These are phyloP conservation scores for Myotis findleyi DNA, from an alignment of 2,797 vertebrate species.

Conservation along the genomic window DNA sequence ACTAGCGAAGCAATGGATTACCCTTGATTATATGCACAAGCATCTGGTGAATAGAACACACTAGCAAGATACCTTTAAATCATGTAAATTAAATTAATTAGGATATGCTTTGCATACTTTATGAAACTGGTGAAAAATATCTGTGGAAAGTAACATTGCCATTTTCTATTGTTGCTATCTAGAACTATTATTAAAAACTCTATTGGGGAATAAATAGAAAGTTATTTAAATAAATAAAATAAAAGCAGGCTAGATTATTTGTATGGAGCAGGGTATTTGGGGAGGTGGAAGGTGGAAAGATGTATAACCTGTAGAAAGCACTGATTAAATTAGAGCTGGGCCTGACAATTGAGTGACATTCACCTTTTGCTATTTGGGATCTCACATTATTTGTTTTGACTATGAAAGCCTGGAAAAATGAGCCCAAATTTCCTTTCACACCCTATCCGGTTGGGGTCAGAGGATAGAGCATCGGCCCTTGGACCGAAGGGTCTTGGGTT, in stretches of 20 bases:
- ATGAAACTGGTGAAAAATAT: constrained; percentile 53
- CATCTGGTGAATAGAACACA: constrained; percentile 86
- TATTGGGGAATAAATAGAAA: constrained; percentile 15
- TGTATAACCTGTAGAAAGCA: not conserved
- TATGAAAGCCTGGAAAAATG: not conserved
- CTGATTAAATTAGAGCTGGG: not conserved
- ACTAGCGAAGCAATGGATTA: constrained; percentile 85
- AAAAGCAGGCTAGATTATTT: not conserved
- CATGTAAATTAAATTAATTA: constrained; percentile 80
- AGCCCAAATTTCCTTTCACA: not conserved
- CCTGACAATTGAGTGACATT: not conserved
- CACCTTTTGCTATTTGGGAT: not conserved
- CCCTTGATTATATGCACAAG: constrained; percentile 87
- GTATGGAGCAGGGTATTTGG: not conserved
- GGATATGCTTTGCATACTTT: constrained; percentile 76
- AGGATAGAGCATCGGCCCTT: too few species aligned
- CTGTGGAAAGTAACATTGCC: not conserved
- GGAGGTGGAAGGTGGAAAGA: not conserved
- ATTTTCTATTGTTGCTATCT: not conserved
- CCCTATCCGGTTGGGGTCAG: too few species aligned
- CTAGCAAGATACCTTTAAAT: constrained; percentile 83
- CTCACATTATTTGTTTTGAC: not conserved
- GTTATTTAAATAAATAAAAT: not conserved
- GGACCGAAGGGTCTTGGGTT: too few species aligned
- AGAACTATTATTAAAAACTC: not conserved